Percentiles rank a stretch among this genome's conserved stretches.
Evolutionary conservation across 2,113 vertebrate genomes (phyloP).

Genomic region (Cygnus atratus): DNA sequence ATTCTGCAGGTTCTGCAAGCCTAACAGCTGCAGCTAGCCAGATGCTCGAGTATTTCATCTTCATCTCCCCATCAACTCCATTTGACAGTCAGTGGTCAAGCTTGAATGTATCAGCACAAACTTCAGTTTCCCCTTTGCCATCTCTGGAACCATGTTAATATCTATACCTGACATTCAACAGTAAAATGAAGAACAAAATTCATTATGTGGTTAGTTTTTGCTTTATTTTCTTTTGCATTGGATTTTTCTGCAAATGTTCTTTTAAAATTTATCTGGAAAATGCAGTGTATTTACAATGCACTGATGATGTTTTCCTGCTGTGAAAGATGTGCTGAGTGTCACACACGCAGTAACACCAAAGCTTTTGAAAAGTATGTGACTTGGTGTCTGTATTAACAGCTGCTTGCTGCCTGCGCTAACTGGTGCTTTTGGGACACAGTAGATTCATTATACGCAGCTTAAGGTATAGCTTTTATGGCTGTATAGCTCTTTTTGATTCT

Average conservation of each 20-base stretch:
- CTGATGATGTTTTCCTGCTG: not conserved
- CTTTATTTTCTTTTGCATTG: not conserved
- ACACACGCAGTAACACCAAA: not conserved
- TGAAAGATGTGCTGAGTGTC: not conserved
- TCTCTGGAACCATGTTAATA: not conserved
- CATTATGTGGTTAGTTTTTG: not conserved
- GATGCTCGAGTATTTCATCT: not conserved
- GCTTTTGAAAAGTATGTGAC: not conserved
- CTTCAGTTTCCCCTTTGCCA: not conserved
- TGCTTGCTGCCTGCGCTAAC: not conserved
- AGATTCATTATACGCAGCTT: not conserved
- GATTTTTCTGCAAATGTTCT: not conserved
- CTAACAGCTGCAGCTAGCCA: not conserved
- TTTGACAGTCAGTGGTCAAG: not conserved
- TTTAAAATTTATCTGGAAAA: not conserved
- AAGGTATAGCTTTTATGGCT: not conserved
- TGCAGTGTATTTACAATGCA: not conserved
- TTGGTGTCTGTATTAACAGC: not conserved
- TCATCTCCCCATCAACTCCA: not conserved
- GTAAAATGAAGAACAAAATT: not conserved
- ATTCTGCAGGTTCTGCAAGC: not conserved
- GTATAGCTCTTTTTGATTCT: not conserved
- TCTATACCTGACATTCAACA: no score
- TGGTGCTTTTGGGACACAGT: not conserved
- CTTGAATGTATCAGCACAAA: not conserved